A percentile compares a stretch with the other conserved stretches of the same genome.
Evolutionary conservation across 64 coral and sea anemone species (phyloP).

Genomic region (Porites lutea): DNA sequence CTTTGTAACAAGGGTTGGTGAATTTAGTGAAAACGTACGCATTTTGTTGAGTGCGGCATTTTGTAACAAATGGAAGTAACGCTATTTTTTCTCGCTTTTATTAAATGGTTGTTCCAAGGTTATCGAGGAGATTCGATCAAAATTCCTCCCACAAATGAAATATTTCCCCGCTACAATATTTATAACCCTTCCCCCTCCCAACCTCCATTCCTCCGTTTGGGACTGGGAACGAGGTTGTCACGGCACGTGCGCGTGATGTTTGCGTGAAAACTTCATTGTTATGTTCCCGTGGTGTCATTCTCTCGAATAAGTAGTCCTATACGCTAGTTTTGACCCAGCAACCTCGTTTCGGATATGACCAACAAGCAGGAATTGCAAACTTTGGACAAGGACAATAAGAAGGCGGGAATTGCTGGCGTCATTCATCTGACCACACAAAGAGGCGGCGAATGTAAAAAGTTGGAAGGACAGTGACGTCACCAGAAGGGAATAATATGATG

Average conservation of each 20-base stretch:
- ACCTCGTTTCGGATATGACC: background rate
- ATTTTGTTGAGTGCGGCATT: constrained; percentile 1
- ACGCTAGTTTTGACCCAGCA: constrained; percentile 1
- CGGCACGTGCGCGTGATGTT: background rate
- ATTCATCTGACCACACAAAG: background rate
- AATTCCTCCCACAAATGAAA: constrained; percentile 1
- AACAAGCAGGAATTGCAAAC: background rate
- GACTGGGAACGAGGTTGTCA: background rate
- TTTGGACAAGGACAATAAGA: background rate
- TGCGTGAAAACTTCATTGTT: background rate
- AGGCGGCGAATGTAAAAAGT: background rate
- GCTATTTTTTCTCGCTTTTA: constrained; percentile 1
- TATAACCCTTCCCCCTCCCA: background rate
- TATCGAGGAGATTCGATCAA: background rate
- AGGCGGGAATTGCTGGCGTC: background rate
- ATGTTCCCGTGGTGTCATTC: background rate
- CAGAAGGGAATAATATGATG: background rate
- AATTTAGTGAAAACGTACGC: background rate
- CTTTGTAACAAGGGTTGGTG: background rate
- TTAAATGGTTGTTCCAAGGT: background rate
- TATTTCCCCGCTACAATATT: background rate
- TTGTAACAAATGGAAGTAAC: background rate
- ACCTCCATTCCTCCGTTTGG: background rate
- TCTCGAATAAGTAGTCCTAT: background rate
- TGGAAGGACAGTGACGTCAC: background rate